A percentile compares a stretch with the other conserved stretches of the same genome.
Conservation (phyloP, 2,888 invertebrate genomes). For the Parnassius orleans region DNA sequence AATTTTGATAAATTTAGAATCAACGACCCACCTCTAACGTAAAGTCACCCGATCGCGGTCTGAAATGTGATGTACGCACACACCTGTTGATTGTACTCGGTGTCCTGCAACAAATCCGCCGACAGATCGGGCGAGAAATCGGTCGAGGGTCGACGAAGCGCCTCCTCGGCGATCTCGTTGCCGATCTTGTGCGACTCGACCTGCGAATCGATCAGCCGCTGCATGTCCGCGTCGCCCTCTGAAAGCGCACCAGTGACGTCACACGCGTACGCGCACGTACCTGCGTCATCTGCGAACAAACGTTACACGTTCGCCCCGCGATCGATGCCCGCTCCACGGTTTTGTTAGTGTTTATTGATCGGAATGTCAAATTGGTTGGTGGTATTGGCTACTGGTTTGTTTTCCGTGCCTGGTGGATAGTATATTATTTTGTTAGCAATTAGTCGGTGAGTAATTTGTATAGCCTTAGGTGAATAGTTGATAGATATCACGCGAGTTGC, state of each 20-base stretch:
- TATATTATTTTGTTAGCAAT: no score
- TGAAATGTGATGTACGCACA: neutral
- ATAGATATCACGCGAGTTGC: no score
- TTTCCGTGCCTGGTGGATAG: no score
- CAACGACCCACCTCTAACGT: no score
- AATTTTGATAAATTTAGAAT: no score
- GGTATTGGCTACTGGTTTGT: no score
- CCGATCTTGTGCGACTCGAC: conserved; percentile 93
- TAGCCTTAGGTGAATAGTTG: no score
- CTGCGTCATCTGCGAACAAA: conserved; percentile 26
- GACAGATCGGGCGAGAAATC: conserved; percentile 54
- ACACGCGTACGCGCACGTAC: conserved; percentile 16
- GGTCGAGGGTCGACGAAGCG: conserved; percentile 61
- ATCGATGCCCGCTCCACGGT: conserved; percentile 8
- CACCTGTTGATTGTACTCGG: conserved; percentile 57
- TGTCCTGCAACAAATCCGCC: conserved; percentile 52
- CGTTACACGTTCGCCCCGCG: conserved; percentile 23
- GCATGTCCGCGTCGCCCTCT: conserved; percentile 84
- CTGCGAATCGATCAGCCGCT: conserved; percentile 86
- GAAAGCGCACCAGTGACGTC: conserved; percentile 37
- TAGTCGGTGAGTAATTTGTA: no score
- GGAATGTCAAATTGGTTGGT: no score
- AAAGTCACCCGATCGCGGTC: no score
- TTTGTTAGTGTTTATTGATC: conserved; percentile 1
- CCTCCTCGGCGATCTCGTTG: conserved; percentile 90